Percentiles rank a stretch among this genome's conserved stretches.
Evolutionary conservation across 2,797 vertebrate species (phyloP).

Genomic region (Mormyrus proboscirostris): DNA sequence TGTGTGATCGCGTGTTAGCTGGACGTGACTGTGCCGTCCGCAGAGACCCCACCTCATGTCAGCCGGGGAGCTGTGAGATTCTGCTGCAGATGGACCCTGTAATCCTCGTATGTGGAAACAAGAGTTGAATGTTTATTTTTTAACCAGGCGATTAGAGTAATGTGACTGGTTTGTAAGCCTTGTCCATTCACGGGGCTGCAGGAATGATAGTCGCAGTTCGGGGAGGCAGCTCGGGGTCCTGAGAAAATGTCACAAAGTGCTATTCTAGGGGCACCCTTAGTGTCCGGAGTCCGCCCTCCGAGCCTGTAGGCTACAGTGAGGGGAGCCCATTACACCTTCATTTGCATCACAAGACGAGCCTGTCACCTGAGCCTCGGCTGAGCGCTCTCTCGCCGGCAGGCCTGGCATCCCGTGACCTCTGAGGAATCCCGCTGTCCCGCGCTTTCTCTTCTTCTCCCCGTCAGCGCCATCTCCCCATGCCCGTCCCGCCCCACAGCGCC

Average conservation of each 20-base stretch:
- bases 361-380: not conserved
- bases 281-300: not conserved
- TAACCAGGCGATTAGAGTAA: not conserved
- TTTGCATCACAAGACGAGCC: not conserved
- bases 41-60: not conserved
- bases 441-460: not conserved
- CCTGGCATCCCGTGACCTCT: not conserved
- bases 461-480: not conserved
- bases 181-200: not conserved
- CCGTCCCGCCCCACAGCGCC: not conserved
- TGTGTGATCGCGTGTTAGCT: not conserved
- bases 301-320: not conserved
- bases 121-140: not conserved
- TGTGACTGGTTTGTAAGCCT: not conserved
- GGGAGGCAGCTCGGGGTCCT: not conserved
- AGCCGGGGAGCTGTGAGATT: not conserved
- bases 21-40: not conserved
- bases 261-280: no score
- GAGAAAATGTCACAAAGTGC: constrained; percentile 10
- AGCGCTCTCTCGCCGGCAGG: not conserved
- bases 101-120: not conserved
- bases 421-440: not conserved
- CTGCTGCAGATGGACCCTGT: not conserved
- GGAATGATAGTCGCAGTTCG: not conserved
- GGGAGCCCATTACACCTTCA: not conserved